Evolutionary conservation across 2,113 vertebrate species (phyloP), one percentile per base, ranked within the genome.

Genomic region (Boulengerochromis microlepis): DNA sequence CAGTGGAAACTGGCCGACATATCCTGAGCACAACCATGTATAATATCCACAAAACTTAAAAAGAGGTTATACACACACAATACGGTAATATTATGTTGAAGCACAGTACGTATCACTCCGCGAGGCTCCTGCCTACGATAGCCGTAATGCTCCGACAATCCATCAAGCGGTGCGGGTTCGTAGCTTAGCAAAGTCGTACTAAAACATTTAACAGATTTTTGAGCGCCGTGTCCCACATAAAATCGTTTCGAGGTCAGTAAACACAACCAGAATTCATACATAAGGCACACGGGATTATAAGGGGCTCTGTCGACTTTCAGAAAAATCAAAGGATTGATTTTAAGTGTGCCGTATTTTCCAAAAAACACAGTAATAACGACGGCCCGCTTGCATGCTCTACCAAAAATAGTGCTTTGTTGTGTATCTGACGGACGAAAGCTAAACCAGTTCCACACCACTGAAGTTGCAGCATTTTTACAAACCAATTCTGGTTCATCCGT

Each of bases 41-140:
- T 2, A 53, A 53, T 3, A n/a, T 3, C 5, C 5, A 53, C 52
- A 22, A 53, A 11, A 53, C 52, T 22, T 6, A 53, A 53, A 53
- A 53, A 53, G 50, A 53, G 50, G 50, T 53, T n/a, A 52, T 5
- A n/a, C 18, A 52, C 50, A 5, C 50, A 0, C 50, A 52, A n/a
- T 0, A n/a, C 3, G 0, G 8, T 19, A 52, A 52, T 0, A 52
- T 19, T 52, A 52, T 19, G 47, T 52, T 52, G 50, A 19, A 19
- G 8, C 16, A 50, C 47, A 50, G 47, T 1, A 50, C 4, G 4
- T 1, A 18, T 50, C 16, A 4, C 1, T 47, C 4, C 29, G 29
- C 29, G 4, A 29, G 29, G 29, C 29, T 29, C 29, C 35, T 42
- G 2, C 1, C 42, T 45, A 16, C 3, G 6, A 45, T 15, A 45